Conservation (phyloP, 2,113 vertebrate genomes). For the Microcebus jonahi region DNA sequence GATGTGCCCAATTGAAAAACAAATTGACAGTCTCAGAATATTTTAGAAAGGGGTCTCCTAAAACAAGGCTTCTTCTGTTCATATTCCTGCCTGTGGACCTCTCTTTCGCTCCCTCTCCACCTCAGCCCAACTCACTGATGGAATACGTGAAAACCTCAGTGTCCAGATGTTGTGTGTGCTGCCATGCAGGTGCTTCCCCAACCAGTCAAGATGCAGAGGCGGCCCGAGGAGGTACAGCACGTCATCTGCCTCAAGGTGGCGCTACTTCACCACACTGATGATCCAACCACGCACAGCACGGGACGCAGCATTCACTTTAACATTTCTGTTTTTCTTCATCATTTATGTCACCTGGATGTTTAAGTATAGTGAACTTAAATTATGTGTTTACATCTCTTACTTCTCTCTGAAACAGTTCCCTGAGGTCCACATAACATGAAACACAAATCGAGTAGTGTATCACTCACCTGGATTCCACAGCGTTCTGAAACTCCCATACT, state of each 20-base stretch:
- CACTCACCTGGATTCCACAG: neutral
- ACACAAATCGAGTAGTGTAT: neutral
- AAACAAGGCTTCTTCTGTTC: neutral
- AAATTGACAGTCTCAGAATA: neutral
- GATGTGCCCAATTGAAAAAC: neutral
- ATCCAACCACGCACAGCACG: neutral
- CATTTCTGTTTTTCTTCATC: neutral
- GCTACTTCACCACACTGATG: neutral
- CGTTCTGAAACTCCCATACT: neutral
- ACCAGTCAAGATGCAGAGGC: neutral
- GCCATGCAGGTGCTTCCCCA: accelerated
- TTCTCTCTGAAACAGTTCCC: neutral
- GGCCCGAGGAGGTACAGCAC: neutral
- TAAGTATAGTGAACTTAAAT: neutral
- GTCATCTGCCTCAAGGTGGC: slow-evolving; percentile 56
- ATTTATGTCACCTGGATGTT: neutral
- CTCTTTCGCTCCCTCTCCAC: neutral
- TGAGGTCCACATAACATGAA: neutral
- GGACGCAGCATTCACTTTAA: neutral
- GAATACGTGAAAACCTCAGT: neutral
- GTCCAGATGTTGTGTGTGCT: accelerated
- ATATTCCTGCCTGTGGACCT: neutral
- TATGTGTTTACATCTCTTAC: neutral
- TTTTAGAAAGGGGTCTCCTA: neutral
- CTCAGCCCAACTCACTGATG: neutral